Conservation (phyloP, 2,113 vertebrate species). For the Percopsis transmontana region DNA sequence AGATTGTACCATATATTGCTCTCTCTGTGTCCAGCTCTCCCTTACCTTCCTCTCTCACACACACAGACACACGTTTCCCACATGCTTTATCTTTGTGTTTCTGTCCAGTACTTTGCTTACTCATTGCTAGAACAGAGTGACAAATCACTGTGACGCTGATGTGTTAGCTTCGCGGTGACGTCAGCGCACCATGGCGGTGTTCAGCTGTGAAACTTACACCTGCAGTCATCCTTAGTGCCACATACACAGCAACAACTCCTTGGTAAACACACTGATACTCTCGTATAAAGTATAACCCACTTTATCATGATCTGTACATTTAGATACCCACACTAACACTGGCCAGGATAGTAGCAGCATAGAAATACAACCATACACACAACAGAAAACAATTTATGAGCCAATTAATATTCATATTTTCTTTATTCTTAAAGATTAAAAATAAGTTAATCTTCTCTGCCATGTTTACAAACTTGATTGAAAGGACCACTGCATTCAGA, state of each 20-base stretch:
- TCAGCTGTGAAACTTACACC: conserved; percentile 31
- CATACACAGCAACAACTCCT: conserved; percentile 31
- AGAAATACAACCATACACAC: too few species aligned
- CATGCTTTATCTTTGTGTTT: too few species aligned
- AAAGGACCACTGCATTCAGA: too few species aligned
- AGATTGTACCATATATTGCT: neutral
- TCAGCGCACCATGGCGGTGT: conserved; percentile 19
- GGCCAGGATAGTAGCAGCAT: too few species aligned
- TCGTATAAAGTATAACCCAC: neutral
- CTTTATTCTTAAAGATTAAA: too few species aligned
- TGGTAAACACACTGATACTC: conserved; percentile 20
- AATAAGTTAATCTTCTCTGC: too few species aligned
- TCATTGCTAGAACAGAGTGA: conserved; percentile 44
- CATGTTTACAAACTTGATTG: too few species aligned
- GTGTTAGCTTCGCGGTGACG: conserved; percentile 54
- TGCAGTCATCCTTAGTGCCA: conserved; percentile 14
- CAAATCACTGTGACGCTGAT: conserved; percentile 38
- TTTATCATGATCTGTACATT: neutral
- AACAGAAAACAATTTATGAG: too few species aligned
- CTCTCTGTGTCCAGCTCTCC: neutral
- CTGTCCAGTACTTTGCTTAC: neutral
- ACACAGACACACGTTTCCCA: too few species aligned
- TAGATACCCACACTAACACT: too few species aligned
- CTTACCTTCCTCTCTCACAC: neutral
- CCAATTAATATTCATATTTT: too few species aligned